These are phyloP conservation scores for Eurystomus gularis DNA, from an alignment of 2,113 vertebrate species.

Conservation along the genomic window DNA sequence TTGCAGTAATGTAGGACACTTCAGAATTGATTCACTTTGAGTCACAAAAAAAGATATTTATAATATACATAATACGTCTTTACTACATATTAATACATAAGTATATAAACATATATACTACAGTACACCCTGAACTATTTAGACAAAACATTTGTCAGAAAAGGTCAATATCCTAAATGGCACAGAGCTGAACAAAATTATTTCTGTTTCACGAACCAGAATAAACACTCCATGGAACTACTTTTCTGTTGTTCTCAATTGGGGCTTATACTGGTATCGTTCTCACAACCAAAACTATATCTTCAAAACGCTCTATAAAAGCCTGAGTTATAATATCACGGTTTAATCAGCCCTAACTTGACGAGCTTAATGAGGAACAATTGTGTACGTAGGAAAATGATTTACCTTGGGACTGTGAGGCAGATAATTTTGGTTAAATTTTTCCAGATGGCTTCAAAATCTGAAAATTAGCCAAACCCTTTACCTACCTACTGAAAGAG, in stretches of 20 bases:
- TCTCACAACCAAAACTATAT: not conserved
- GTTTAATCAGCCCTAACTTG: conserved; percentile 70
- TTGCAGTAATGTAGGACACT: not conserved
- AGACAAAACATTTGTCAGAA: conserved; percentile 8
- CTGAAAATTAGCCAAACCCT: conserved; percentile 49
- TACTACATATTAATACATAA: not conserved
- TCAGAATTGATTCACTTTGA: not conserved
- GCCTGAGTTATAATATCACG: conserved; percentile 43
- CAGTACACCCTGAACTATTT: not conserved
- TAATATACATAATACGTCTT: not conserved
- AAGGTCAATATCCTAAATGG: not conserved
- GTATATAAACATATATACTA: not conserved
- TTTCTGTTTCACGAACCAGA: not conserved
- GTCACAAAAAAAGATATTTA: not conserved
- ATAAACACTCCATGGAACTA: not conserved
- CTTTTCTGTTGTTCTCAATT: not conserved
- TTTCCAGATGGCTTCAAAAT: conserved; percentile 74
- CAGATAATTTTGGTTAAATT: conserved; percentile 78
- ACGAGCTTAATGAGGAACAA: conserved; percentile 77
- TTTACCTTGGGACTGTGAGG: conserved; percentile 78
- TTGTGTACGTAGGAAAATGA: conserved; percentile 77
- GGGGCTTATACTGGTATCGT: not conserved
- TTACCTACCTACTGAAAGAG: conserved; percentile 71
- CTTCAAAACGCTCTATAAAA: conserved; percentile 25
- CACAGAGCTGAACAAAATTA: not conserved